Conservation (phyloP, 2,888 invertebrate species). For the Nematopogon swammerdamellus region DNA sequence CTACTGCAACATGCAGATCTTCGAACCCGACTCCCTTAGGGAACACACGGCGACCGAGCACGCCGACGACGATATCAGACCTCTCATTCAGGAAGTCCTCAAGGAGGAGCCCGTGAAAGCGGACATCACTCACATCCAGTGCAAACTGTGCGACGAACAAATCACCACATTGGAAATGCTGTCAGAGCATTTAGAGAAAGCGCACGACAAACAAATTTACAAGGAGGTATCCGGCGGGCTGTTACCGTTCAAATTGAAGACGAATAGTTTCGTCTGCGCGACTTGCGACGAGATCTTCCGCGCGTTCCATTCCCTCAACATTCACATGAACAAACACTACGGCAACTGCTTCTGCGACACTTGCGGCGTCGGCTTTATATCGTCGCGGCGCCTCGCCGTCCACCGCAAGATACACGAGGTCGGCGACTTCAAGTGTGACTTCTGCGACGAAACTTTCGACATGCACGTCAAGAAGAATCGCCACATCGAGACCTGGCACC, state of each 20-base stretch:
- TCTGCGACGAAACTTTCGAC: slow-evolving; percentile 18
- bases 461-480: too few relatives aligned
- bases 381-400: slow-evolving; percentile 41
- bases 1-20: slow-evolving; percentile 39
- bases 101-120: slow-evolving; percentile 40
- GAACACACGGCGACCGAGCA: slow-evolving; percentile 36
- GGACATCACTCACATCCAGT: slow-evolving; percentile 31
- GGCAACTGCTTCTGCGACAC: slow-evolving; percentile 39
- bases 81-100: slow-evolving; percentile 36
- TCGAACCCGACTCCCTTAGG: slow-evolving; percentile 31
- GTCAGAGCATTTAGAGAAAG: slow-evolving; percentile 23
- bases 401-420: slow-evolving; percentile 46
- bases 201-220: slow-evolving; percentile 23
- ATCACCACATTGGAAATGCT: slow-evolving; percentile 22
- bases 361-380: slow-evolving; percentile 39
- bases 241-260: slow-evolving; percentile 35
- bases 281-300: slow-evolving; percentile 34
- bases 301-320: slow-evolving; percentile 32
- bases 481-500: slow-evolving; percentile 33
- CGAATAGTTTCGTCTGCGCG: slow-evolving; percentile 29
- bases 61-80: slow-evolving; percentile 26
- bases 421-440: slow-evolving; percentile 29
- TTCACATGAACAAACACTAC: slow-evolving; percentile 42
- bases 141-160: slow-evolving; percentile 24
- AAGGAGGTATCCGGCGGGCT: slow-evolving; percentile 28